Conservation (phyloP, 1,140 invertebrate species). For the Aleiodes sp. region DNA sequence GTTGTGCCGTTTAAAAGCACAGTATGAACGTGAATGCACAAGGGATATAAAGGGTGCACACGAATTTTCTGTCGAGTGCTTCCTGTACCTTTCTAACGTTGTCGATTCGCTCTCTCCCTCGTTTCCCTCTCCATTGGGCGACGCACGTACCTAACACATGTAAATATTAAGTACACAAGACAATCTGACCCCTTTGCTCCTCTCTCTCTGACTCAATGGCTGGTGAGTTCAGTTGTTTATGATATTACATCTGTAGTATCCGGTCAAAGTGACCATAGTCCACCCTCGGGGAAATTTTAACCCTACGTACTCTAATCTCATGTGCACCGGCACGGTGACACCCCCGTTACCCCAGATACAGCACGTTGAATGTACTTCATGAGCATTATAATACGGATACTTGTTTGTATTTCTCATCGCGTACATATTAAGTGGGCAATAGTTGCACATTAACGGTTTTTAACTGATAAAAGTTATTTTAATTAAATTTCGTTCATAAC, state of each 20-base stretch:
- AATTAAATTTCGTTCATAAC: too few relatives aligned
- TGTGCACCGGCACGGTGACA: slow-evolving; percentile 33
- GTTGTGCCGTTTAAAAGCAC: neutral
- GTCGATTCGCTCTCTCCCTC: neutral
- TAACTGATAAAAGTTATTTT: too few relatives aligned
- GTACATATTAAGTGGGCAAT: too few relatives aligned
- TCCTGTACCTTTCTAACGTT: neutral
- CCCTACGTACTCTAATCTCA: slow-evolving; percentile 48
- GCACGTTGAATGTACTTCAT: slow-evolving; percentile 45
- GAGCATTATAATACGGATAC: slow-evolving; percentile 45
- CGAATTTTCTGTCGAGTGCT: neutral
- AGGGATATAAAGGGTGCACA: neutral
- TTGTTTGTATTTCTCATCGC: slow-evolving; percentile 24
- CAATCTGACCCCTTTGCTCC: neutral
- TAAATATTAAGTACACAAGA: slow-evolving; percentile 1
- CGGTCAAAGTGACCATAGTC: slow-evolving; percentile 51
- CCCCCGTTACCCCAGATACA: slow-evolving; percentile 51
- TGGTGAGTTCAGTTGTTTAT: slow-evolving; percentile 44
- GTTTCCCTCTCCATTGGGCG: too few relatives aligned
- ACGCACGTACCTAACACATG: neutral
- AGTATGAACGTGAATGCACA: neutral
- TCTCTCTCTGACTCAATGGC: neutral
- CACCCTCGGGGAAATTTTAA: slow-evolving; percentile 25
- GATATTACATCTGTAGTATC: slow-evolving; percentile 53
- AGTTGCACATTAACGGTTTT: too few relatives aligned